Evolutionary conservation across 2,888 invertebrate genomes (phyloP).

Genomic region (Agonopterix alstromeriana): DNA sequence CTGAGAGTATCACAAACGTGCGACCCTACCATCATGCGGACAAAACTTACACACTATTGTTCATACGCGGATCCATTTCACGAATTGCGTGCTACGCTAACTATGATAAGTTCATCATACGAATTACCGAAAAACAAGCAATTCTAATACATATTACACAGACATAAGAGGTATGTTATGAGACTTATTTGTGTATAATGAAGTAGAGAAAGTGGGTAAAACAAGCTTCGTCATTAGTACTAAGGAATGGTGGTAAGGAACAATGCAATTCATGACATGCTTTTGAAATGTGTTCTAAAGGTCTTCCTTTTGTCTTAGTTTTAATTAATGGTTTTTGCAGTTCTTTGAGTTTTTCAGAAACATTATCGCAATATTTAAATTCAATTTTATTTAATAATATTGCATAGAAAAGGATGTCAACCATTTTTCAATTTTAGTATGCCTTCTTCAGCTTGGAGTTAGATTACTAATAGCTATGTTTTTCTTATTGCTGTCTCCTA

Average conservation of each 20-base stretch:
- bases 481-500: no score
- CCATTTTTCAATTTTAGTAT: no score
- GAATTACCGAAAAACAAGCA: no score
- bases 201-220: conserved; percentile 38
- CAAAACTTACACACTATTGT: conserved; percentile 36
- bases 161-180: no score
- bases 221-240: conserved; percentile 29
- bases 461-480: no score
- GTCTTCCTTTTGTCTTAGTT: conserved; percentile 7
- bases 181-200: no score
- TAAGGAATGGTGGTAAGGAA: conserved; percentile 1
- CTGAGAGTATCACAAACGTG: conserved; percentile 25
- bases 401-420: no score
- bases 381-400: no score
- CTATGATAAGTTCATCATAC: conserved; percentile 9
- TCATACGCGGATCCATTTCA: conserved; percentile 19
- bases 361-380: no score
- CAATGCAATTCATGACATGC: background rate
- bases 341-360: conserved; percentile 15
- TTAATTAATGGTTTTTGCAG: conserved; percentile 40
- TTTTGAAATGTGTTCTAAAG: background rate
- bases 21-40: conserved; percentile 20
- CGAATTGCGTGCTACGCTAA: conserved; percentile 34
- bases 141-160: no score
- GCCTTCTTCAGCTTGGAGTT: no score